Evolutionary conservation across 2,797 vertebrate species (phyloP).

Genomic region (Psittacula echo): DNA sequence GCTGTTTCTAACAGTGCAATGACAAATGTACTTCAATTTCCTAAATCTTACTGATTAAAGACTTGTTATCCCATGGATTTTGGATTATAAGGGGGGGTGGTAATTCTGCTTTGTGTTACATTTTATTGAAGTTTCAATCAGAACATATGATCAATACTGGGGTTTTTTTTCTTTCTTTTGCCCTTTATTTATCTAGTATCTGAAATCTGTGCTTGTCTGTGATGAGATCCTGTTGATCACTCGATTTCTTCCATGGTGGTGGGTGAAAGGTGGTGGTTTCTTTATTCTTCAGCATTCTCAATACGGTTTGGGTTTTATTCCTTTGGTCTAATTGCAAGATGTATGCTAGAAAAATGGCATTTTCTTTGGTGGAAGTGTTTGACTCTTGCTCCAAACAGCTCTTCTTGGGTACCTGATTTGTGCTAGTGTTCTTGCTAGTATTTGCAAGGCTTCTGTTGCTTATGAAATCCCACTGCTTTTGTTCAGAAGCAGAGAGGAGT

Average conservation of each 20-base stretch:
- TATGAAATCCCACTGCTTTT: neutral
- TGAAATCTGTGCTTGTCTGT: conserved; percentile 79
- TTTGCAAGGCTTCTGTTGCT: conserved; percentile 24
- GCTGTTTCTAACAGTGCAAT: neutral
- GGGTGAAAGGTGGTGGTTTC: conserved; percentile 77
- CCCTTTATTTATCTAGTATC: conserved; percentile 77
- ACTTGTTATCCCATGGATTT: neutral
- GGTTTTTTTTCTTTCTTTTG: conserved; percentile 75
- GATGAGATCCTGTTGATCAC: conserved; percentile 73
- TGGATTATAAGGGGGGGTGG: neutral
- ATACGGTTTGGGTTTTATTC: conserved; percentile 47
- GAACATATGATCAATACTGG: conserved; percentile 61
- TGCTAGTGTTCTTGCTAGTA: neutral
- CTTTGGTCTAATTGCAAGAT: conserved; percentile 61
- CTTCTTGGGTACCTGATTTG: neutral
- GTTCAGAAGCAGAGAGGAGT: conserved; percentile 14
- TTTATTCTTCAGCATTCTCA: conserved; percentile 64
- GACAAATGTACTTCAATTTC: neutral
- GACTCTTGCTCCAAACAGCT: conserved; percentile 62
- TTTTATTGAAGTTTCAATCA: conserved; percentile 41
- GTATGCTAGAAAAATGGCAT: conserved; percentile 18
- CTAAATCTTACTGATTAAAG: neutral
- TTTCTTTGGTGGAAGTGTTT: conserved; percentile 12
- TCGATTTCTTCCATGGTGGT: conserved; percentile 77
- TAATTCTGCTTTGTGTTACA: conserved; percentile 28